A percentile compares a stretch with the other conserved stretches of the same genome.
These are phyloP conservation scores for Sebastes elongatus DNA, from an alignment of 2,797 vertebrate species.

Conservation along the genomic window DNA sequence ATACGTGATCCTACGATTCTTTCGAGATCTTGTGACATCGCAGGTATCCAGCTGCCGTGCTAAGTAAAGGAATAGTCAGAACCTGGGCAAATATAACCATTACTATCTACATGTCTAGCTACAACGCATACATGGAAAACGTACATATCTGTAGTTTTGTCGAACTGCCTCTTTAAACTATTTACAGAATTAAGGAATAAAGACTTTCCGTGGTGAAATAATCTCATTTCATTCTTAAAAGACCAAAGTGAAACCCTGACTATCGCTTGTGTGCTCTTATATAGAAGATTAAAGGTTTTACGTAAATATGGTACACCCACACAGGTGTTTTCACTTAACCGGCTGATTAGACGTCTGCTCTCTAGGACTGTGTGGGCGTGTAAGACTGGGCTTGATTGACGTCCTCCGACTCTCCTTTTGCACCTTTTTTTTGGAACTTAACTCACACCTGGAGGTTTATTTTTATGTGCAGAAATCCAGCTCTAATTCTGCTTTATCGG, in stretches of 20 bases:
- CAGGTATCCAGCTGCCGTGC: too few species aligned
- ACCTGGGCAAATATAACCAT: too few species aligned
- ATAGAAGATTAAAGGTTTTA: neutral
- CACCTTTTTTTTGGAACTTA: neutral
- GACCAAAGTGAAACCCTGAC: neutral
- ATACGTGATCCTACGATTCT: too few species aligned
- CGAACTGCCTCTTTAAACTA: neutral
- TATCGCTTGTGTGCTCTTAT: neutral
- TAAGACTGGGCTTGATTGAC: neutral
- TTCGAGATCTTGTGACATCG: too few species aligned
- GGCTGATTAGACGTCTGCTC: neutral
- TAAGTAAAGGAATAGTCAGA: too few species aligned
- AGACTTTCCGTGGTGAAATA: neutral
- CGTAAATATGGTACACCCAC: neutral
- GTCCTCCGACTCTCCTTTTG: neutral
- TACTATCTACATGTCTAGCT: neutral
- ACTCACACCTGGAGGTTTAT: neutral
- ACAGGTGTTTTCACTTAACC: neutral
- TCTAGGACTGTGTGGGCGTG: neutral
- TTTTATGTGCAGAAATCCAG: neutral
- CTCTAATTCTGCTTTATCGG: neutral
- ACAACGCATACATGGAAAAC: neutral
- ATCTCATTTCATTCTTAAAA: neutral
- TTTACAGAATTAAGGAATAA: neutral
- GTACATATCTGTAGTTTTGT: neutral